These are phyloP conservation scores for Epinephelus cyanopodus DNA, from an alignment of 2,113 vertebrate genomes.

Conservation along the genomic window DNA sequence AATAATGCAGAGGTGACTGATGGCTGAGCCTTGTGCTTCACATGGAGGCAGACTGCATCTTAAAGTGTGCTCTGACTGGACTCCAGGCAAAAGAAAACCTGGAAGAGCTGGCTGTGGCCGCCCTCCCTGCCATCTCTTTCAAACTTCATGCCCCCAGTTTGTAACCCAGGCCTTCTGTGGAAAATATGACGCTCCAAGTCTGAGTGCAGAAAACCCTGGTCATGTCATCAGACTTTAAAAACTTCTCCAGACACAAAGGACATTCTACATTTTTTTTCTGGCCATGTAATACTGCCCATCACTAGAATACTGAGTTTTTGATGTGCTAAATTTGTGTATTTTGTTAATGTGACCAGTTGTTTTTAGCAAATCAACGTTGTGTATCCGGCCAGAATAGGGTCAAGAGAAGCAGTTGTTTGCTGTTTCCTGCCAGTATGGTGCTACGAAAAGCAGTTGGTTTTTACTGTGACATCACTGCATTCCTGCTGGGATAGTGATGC, in stretches of 20 bases:
- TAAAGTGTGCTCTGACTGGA: background rate
- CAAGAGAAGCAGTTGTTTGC: too few relatives aligned
- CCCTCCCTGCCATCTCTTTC: background rate
- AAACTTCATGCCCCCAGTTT: background rate
- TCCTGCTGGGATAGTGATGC: too few relatives aligned
- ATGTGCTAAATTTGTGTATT: background rate
- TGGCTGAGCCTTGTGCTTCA: background rate
- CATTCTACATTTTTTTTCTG: too few relatives aligned
- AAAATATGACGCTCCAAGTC: background rate
- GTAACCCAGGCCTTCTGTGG: background rate
- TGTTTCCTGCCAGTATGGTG: too few relatives aligned
- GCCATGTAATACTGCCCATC: background rate
- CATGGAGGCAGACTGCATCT: background rate
- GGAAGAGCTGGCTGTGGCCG: background rate
- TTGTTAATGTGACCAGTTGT: background rate
- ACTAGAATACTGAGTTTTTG: too few relatives aligned
- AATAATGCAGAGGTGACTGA: background rate
- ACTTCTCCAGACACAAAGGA: background rate
- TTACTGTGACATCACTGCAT: too few relatives aligned
- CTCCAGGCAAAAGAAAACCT: background rate
- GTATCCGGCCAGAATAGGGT: too few relatives aligned
- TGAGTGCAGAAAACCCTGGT: background rate
- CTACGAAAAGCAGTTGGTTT: too few relatives aligned
- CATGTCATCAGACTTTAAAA: background rate
- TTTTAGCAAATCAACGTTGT: too few relatives aligned